Percentiles rank a stretch among this genome's conserved stretches.
Evolutionary conservation across 2,888 invertebrate species (phyloP).

Genomic region (Xylocampa areola): DNA sequence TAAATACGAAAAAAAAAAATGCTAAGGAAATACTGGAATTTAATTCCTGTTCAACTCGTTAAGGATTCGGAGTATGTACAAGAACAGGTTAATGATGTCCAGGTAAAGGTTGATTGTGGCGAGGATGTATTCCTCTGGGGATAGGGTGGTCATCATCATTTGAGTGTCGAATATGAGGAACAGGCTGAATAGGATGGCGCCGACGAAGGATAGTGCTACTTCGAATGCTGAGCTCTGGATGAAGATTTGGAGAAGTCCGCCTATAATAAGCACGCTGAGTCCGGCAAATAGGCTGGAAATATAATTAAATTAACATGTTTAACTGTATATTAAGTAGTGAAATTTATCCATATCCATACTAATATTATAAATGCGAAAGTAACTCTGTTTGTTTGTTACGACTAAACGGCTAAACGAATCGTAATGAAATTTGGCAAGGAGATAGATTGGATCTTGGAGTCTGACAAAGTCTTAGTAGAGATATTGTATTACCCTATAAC

Average conservation of each 20-base stretch:
- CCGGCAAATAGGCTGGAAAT: constrained; percentile 91
- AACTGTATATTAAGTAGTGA: too few relatives aligned
- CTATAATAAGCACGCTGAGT: constrained; percentile 92
- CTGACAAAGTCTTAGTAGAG: too few relatives aligned
- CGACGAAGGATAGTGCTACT: constrained; percentile 92
- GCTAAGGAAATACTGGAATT: constrained; percentile 33
- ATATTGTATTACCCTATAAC: too few relatives aligned
- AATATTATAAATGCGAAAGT: too few relatives aligned
- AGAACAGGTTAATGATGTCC: constrained; percentile 96
- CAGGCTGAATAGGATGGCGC: constrained; percentile 93
- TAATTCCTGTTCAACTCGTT: constrained; percentile 90
- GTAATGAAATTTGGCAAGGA: too few relatives aligned
- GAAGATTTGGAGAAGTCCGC: constrained; percentile 93
- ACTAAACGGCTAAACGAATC: too few relatives aligned
- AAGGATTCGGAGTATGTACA: constrained; percentile 94
- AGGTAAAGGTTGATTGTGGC: constrained; percentile 96
- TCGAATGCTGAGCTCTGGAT: constrained; percentile 93
- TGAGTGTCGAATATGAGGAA: constrained; percentile 96
- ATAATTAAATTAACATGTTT: too few relatives aligned
- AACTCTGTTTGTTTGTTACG: too few relatives aligned
- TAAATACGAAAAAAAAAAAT: constrained; percentile 49
- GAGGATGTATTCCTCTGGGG: constrained; percentile 96
- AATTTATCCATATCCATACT: too few relatives aligned
- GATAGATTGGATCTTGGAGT: too few relatives aligned
- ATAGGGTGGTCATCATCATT: constrained; percentile 94